Evolutionary conservation across 2,797 vertebrate species (phyloP).

Genomic region (Acanthurus leucopareius): DNA sequence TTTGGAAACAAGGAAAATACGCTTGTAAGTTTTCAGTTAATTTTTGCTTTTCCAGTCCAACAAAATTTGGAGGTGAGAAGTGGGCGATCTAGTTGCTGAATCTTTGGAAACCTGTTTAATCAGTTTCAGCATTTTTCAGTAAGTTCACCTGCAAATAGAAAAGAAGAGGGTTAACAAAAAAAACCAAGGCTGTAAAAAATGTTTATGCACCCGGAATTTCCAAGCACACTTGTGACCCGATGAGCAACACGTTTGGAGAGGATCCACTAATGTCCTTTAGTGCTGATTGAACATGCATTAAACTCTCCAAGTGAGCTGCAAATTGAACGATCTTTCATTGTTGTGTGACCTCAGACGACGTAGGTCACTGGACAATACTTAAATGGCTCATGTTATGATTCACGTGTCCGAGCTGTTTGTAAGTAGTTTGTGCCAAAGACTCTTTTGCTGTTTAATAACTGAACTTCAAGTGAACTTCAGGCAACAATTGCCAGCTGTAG

Average conservation of each 20-base stretch:
- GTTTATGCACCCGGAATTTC: conserved; percentile 3
- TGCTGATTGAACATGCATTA: conserved; percentile 54
- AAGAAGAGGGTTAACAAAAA: conserved; percentile 8
- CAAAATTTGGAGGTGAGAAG: too few relatives aligned
- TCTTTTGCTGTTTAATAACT: conserved; percentile 18
- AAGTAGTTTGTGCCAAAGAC: conserved; percentile 23
- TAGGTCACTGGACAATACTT: conserved; percentile 67
- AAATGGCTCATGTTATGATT: conserved; percentile 50
- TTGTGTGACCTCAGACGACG: conserved; percentile 31
- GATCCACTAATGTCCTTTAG: conserved; percentile 42
- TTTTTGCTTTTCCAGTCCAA: too few relatives aligned
- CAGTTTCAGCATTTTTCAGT: background rate
- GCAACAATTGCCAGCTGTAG: background rate
- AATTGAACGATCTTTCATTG: conserved; percentile 61
- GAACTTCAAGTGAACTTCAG: conserved; percentile 36
- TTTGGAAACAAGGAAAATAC: too few relatives aligned
- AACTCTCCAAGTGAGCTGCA: conserved; percentile 39
- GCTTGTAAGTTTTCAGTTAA: too few relatives aligned
- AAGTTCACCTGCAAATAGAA: conserved; percentile 18
- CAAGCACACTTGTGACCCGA: conserved; percentile 11
- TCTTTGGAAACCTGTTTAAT: too few relatives aligned
- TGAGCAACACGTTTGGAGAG: background rate
- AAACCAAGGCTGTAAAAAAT: background rate
- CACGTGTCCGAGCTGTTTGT: conserved; percentile 35
- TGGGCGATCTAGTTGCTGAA: too few relatives aligned